Base-by-base conservation (phyloP, 2,797 vertebrate species). In the Pseudopleuronectes americanus region DNA sequence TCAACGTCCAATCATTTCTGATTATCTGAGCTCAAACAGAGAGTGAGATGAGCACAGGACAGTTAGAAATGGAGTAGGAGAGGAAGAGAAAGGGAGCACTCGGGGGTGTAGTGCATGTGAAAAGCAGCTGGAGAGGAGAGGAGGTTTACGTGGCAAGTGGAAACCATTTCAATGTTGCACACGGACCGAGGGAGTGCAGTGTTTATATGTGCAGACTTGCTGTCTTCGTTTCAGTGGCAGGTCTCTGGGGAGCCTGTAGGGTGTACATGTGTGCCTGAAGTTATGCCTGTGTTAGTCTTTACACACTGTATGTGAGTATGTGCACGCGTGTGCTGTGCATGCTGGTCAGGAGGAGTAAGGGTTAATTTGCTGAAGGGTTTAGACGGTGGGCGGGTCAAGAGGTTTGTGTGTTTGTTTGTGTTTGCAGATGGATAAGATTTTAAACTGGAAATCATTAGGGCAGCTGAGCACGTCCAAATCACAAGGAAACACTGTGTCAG, bases 101-200 rank as follows among this genome's bases (percentile, higher is more conserved):
- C 64, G 69, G 90, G 88, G 87, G 84, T 88, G 85, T 80, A 85
- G 86, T 85, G 86, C 95, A 95, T 92, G 86, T 95, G 95, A 95
- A 92, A 93, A 90, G 93, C 95, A 97, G 95, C 95, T 96, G 95
- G 92, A 94, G 93, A 86, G 89, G 71, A 87, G 84, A 84, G 83
- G 86, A 91, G 91, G 94, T 93, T 94, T 93, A 95, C 92, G 93
- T 96, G 95, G 94, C 94, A 93, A 94, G 92, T 92, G 90, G 91
- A 94, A 92, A 87, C 87, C 89, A 89, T 89, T 73, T 89, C 92
- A 90, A 84, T 84, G 88, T 92, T 90, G 89, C 77, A 76, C 91
- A 87, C 64, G 54, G 80, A 85, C 75, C 41, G 71, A 87, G 86
- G 84, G 85, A 89, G 88, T 81, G 84, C 43, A 45, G 43, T 87